Conservation (phyloP, 2,113 vertebrate species). For the Amphilophus citrinellus region DNA sequence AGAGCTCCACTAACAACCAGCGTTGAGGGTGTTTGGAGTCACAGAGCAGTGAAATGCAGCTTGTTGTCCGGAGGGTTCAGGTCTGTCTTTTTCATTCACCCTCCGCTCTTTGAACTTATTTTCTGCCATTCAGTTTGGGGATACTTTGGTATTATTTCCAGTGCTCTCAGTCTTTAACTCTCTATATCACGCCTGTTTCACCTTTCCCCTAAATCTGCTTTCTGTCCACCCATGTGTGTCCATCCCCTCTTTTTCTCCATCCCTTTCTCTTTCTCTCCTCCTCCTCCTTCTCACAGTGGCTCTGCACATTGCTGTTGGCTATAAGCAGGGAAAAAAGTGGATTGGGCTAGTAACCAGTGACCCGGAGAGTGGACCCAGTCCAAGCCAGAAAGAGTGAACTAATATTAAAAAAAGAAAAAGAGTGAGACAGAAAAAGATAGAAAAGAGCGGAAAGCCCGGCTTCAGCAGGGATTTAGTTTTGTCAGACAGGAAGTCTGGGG, state of each 20-base stretch:
- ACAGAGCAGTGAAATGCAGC: constrained; percentile 45
- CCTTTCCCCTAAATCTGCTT: constrained; percentile 67
- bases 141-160: constrained; percentile 39
- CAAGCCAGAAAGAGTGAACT: constrained; percentile 24
- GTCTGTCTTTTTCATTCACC: constrained; percentile 26
- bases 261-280: constrained; percentile 10
- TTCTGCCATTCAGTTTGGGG: constrained; percentile 9
- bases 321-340: constrained; percentile 20
- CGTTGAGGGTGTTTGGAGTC: constrained; percentile 43
- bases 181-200: constrained; percentile 53
- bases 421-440: constrained; percentile 41
- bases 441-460: constrained; percentile 74
- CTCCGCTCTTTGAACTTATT: constrained; percentile 12
- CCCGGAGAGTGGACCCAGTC: constrained; percentile 57
- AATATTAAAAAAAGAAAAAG: constrained; percentile 18
- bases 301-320: constrained; percentile 35
- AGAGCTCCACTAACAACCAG: constrained; percentile 36
- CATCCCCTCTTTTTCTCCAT: constrained; percentile 51
- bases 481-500: constrained; percentile 81
- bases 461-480: constrained; percentile 78
- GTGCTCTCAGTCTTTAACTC: constrained; percentile 45
- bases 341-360: constrained; percentile 60
- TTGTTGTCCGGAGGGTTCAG: constrained; percentile 20
- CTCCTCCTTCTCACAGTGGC: constrained; percentile 2
- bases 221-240: constrained; percentile 41